Percentiles rank a stretch among this genome's conserved stretches.
Evolutionary conservation across 2,113 vertebrate genomes (phyloP).

Genomic region (Maccullochella peelii): DNA sequence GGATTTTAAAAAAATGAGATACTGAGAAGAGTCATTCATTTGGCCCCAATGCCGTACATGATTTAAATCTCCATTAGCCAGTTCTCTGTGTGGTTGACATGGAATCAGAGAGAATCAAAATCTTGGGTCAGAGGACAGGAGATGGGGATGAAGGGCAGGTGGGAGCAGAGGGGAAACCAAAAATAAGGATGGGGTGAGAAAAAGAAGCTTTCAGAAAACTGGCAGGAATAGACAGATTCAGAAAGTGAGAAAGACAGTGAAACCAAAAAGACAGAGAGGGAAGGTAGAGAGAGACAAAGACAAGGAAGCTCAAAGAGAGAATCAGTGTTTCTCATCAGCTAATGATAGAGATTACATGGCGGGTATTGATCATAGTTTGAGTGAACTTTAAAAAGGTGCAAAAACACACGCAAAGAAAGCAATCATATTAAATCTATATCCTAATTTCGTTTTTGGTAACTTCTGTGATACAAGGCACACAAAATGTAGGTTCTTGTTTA

Average conservation of each 20-base stretch:
- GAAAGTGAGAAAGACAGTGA: neutral
- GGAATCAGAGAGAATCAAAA: conserved; percentile 30
- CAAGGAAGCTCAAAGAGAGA: neutral
- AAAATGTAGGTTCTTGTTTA: neutral
- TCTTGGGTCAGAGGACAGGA: neutral
- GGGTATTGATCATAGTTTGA: conserved; percentile 2
- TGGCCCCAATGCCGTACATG: neutral
- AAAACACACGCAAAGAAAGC: neutral
- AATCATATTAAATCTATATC: neutral
- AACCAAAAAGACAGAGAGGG: no score
- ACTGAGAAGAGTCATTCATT: neutral
- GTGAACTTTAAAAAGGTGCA: neutral
- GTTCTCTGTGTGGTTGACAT: neutral
- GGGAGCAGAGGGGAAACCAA: neutral
- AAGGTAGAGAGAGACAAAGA: neutral
- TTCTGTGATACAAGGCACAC: neutral
- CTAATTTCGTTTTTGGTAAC: neutral
- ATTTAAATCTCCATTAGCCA: conserved; percentile 40
- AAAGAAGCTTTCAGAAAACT: neutral
- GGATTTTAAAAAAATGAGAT: neutral
- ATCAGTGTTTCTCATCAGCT: neutral
- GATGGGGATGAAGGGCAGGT: neutral
- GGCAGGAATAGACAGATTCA: neutral
- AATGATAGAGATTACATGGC: neutral
- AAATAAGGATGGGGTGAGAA: neutral